Conservation (phyloP, 1,140 invertebrate species). For the Liolophura sinensis region DNA sequence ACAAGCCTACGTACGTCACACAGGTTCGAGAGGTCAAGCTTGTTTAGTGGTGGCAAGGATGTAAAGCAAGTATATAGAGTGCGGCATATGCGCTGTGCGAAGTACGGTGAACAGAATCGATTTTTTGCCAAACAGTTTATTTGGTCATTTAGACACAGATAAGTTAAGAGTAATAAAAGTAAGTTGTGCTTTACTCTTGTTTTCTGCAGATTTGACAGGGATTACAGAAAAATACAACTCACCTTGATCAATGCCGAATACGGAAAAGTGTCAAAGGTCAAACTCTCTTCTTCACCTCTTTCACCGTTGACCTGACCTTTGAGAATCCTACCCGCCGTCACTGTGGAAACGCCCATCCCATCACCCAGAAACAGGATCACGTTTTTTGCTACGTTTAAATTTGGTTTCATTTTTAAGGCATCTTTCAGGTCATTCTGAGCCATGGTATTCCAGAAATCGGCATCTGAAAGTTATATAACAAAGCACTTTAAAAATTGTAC, state of each 20-base stretch:
- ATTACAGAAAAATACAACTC: background rate
- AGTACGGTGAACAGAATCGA: no score
- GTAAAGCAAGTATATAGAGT: no score
- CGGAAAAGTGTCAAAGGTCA: slow-evolving; percentile 83
- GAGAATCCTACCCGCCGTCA: slow-evolving; percentile 74
- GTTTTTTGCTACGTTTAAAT: slow-evolving; percentile 72
- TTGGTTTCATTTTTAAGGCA: slow-evolving; percentile 16
- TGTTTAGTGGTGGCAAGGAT: no score
- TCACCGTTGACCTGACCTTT: slow-evolving; percentile 65
- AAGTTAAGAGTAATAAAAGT: no score
- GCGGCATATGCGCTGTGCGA: no score
- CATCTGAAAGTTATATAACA: slow-evolving; percentile 14
- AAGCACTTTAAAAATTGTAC: no score
- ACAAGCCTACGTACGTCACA: no score
- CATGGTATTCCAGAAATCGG: slow-evolving; percentile 19
- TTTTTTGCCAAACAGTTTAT: no score
- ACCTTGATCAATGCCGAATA: slow-evolving; percentile 84
- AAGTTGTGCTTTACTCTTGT: no score
- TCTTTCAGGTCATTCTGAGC: slow-evolving; percentile 21
- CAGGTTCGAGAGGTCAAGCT: no score
- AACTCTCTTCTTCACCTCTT: slow-evolving; percentile 71
- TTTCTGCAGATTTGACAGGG: no score
- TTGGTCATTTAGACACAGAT: no score
- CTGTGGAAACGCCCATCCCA: slow-evolving; percentile 88
- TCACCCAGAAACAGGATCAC: slow-evolving; percentile 91